Percentiles rank a stretch among this genome's conserved stretches.
Conservation (phyloP, 2,888 invertebrate species). For the Agrotis ipsilon region DNA sequence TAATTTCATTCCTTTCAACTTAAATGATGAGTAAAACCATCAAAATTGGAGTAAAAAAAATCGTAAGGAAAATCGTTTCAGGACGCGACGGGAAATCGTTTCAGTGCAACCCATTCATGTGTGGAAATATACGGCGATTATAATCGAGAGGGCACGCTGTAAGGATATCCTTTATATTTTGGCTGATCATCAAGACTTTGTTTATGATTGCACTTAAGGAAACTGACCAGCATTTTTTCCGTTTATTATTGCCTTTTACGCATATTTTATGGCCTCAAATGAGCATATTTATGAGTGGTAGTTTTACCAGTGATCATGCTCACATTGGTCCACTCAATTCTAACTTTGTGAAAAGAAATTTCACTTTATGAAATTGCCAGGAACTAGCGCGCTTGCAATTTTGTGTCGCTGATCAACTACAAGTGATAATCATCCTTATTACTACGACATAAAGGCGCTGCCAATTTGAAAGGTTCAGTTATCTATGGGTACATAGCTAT, state of each 20-base stretch:
- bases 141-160: conserved; percentile 7
- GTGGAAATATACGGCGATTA: conserved; percentile 52
- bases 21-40: conserved; percentile 65
- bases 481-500: no score
- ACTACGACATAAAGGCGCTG: no score
- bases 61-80: conserved; percentile 69
- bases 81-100: conserved; percentile 69
- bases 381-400: no score
- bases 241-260: neutral
- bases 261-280: neutral
- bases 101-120: conserved; percentile 70
- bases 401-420: no score
- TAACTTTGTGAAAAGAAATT: no score
- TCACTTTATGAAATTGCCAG: no score
- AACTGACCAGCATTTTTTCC: neutral
- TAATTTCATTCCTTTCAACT: conserved; percentile 63
- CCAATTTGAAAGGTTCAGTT: no score
- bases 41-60: conserved; percentile 65
- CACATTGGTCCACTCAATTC: neutral
- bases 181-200: neutral
- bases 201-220: neutral
- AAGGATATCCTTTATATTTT: neutral
- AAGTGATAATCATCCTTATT: no score
- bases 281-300: neutral
- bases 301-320: neutral